Conservation (phyloP, 2,888 invertebrate genomes). For the Chymomyza amoena region DNA sequence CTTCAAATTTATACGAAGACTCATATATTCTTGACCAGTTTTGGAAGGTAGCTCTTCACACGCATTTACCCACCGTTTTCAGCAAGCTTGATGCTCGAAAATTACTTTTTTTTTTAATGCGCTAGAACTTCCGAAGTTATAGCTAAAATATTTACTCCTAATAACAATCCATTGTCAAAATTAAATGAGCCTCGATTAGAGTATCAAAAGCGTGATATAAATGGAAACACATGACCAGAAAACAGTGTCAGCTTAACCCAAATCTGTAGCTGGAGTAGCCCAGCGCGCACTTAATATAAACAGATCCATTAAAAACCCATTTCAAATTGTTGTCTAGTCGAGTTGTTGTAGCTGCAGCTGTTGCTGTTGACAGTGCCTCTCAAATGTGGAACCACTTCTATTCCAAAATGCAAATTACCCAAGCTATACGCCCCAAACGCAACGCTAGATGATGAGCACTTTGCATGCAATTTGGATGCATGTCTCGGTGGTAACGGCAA, state of each 20-base stretch:
- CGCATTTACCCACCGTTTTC: too few species aligned
- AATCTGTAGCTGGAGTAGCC: background rate
- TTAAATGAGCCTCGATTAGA: background rate
- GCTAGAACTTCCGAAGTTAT: too few species aligned
- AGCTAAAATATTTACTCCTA: too few species aligned
- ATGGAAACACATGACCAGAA: background rate
- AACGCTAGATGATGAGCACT: constrained; percentile 36
- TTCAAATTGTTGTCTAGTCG: background rate
- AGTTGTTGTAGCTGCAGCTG: background rate
- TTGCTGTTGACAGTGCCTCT: constrained; percentile 63
- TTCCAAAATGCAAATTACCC: constrained; percentile 52
- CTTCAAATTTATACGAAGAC: too few species aligned
- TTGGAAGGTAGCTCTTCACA: too few species aligned
- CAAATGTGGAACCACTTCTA: constrained; percentile 26
- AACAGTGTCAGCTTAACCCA: background rate
- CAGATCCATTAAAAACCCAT: background rate
- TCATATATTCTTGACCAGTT: too few species aligned
- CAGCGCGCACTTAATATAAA: background rate
- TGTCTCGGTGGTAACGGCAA: constrained; percentile 1
- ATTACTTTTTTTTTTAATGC: too few species aligned
- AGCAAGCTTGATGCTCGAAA: too few species aligned
- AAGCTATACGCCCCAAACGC: constrained; percentile 19
- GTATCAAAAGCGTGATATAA: background rate
- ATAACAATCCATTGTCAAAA: background rate
- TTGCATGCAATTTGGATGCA: constrained; percentile 51